A percentile compares a stretch with the other conserved stretches of the same genome.
Evolutionary conservation across 2,888 invertebrate species (phyloP).

Genomic region (Tenthredo notha): DNA sequence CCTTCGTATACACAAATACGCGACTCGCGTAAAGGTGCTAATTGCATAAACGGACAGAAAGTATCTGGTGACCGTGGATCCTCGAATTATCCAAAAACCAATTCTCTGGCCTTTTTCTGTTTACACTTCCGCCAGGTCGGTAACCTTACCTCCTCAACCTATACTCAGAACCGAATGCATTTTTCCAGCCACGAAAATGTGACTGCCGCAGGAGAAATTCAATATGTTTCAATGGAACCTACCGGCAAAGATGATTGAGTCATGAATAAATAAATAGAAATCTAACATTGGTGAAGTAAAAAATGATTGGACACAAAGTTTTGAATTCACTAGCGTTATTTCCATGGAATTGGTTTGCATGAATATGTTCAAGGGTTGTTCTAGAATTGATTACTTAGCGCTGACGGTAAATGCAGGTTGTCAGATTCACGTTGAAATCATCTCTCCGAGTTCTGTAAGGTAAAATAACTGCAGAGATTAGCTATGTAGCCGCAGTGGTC

Average conservation of each 20-base stretch:
- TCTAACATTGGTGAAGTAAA: not conserved
- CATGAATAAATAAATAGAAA: not conserved
- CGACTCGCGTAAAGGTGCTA: constrained; percentile 47
- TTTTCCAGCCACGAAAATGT: not conserved
- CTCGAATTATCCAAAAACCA: constrained; percentile 43
- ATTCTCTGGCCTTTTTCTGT: constrained; percentile 18
- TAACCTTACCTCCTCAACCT: constrained; percentile 18
- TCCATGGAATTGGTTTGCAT: not conserved
- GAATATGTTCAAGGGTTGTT: constrained; percentile 39
- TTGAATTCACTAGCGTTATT: not conserved
- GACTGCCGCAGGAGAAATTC: not conserved
- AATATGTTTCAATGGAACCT: not conserved
- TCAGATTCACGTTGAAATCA: constrained; percentile 50
- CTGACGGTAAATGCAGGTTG: constrained; percentile 48
- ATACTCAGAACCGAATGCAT: not conserved
- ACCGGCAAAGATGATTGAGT: not conserved
- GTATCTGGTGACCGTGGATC: constrained; percentile 47
- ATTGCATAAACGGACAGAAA: constrained; percentile 48
- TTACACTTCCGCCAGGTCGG: constrained; percentile 41
- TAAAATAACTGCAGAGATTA: constrained; percentile 47
- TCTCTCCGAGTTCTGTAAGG: constrained; percentile 13
- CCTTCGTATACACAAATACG: constrained; percentile 47
- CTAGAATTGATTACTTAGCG: constrained; percentile 50
- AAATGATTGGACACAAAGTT: not conserved
- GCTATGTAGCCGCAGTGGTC: constrained; percentile 30